Evolutionary conservation across 2,888 invertebrate genomes (phyloP).

Genomic region (Cheilosia grossa): DNA sequence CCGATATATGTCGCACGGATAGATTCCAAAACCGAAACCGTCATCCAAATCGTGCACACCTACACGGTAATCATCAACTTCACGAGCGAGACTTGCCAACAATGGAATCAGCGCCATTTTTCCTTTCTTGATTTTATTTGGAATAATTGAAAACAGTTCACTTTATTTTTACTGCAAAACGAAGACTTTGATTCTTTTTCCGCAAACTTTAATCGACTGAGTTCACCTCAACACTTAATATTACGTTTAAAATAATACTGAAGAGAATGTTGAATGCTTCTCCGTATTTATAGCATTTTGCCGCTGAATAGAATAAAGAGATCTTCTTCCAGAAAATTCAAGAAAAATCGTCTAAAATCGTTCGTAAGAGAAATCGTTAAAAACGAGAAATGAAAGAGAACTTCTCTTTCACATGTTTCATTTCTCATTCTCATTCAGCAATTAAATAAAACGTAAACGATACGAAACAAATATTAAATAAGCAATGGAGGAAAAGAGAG

Average conservation of each 20-base stretch:
- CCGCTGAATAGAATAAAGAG: no score
- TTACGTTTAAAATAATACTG: conserved; percentile 30
- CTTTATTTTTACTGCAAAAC: neutral
- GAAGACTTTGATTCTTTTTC: neutral
- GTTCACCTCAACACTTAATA: neutral
- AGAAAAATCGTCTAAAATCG: no score
- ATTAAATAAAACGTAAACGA: no score
- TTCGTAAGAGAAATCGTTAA: no score
- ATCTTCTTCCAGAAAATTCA: no score
- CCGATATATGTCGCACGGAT: conserved; percentile 80
- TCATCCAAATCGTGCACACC: conserved; percentile 77
- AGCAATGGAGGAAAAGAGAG: no score
- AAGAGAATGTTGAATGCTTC: conserved; percentile 24
- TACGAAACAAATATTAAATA: no score
- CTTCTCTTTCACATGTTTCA: no score
- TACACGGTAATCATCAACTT: conserved; percentile 77
- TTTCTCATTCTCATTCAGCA: no score
- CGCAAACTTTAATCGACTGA: no score
- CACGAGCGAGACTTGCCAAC: conserved; percentile 79
- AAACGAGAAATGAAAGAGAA: no score
- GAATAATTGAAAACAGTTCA: neutral
- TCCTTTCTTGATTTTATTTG: conserved; percentile 2
- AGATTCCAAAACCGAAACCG: conserved; percentile 79
- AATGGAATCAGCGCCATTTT: conserved; percentile 80
- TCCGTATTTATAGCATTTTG: conserved; percentile 14